phyloP scores from a whole-genome alignment of 2,888 invertebrate genomes.

The Alloscopus bannaensis region DNA sequence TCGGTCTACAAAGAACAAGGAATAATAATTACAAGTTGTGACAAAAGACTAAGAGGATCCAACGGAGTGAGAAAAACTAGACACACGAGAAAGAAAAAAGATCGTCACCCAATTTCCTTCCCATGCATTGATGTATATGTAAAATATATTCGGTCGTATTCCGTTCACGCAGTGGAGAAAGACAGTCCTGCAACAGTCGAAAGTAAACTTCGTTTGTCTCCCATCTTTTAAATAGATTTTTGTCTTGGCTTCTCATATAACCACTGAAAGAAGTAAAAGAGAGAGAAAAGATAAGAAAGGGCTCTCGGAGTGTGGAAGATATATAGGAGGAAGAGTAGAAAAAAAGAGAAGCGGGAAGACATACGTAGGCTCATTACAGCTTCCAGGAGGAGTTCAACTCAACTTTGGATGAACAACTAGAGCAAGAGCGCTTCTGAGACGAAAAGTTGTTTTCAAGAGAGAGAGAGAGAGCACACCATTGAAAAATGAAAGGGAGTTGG shows the following conservation, averaged over 20 bases:
- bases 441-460: constrained; percentile 34
- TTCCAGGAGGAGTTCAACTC: constrained; percentile 28
- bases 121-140: too few species aligned
- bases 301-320: constrained; percentile 5
- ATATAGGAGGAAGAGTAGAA: constrained; percentile 12
- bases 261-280: not conserved
- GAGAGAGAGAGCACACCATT: constrained; percentile 21
- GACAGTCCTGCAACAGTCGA: not conserved
- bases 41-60: constrained; percentile 30
- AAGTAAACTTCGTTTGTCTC: constrained; percentile 55
- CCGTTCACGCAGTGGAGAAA: not conserved
- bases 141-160: not conserved
- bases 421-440: constrained; percentile 22
- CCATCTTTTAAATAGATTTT: constrained; percentile 34
- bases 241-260: not conserved
- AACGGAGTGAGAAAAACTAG: not conserved
- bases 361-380: constrained; percentile 35
- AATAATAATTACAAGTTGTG: constrained; percentile 47
- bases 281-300: constrained; percentile 26
- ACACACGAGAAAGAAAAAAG: not conserved
- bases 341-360: constrained; percentile 29
- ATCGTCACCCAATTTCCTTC: not conserved
- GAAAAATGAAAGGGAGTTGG: constrained; percentile 20
- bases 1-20: constrained; percentile 38
- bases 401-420: constrained; percentile 43